These are phyloP conservation scores for Drosophila suzukii DNA, from an alignment of 1,140 invertebrate species.

Conservation along the genomic window DNA sequence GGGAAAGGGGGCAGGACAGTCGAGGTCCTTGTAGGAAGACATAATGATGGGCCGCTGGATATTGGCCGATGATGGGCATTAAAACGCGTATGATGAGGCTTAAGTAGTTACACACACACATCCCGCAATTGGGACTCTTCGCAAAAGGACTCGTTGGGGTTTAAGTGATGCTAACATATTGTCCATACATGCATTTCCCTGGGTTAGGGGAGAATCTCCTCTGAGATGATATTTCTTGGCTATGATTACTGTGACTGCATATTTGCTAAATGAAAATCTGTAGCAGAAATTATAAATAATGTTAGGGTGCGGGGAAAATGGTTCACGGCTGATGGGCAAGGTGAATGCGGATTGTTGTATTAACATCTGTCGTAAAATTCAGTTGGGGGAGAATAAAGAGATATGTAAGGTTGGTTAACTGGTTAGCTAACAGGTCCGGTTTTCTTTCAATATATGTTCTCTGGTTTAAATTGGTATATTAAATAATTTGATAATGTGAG, in stretches of 20 bases:
- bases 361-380: slow-evolving; percentile 32
- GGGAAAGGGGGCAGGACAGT: not conserved
- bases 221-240: slow-evolving; percentile 40
- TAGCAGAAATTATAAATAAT: slow-evolving; percentile 35
- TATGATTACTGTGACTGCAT: slow-evolving; percentile 42
- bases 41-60: slow-evolving; percentile 56
- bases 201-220: slow-evolving; percentile 24
- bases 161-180: slow-evolving; percentile 69
- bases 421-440: not conserved
- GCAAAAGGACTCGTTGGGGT: slow-evolving; percentile 31
- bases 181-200: not conserved
- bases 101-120: slow-evolving; percentile 64
- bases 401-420: not conserved
- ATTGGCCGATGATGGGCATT: slow-evolving; percentile 74
- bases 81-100: slow-evolving; percentile 77
- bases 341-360: slow-evolving; percentile 34
- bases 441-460: not conserved
- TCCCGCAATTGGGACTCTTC: slow-evolving; percentile 47
- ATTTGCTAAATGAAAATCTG: slow-evolving; percentile 41
- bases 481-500: too few relatives aligned
- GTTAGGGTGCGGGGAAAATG: not conserved
- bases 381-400: not conserved
- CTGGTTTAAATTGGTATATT: too few relatives aligned
- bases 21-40: slow-evolving; percentile 44
- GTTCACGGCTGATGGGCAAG: slow-evolving; percentile 28